phyloP scores from a whole-genome alignment of 35 echinoderm and acorn worm genomes.

The Stichopus chloronotus region DNA sequence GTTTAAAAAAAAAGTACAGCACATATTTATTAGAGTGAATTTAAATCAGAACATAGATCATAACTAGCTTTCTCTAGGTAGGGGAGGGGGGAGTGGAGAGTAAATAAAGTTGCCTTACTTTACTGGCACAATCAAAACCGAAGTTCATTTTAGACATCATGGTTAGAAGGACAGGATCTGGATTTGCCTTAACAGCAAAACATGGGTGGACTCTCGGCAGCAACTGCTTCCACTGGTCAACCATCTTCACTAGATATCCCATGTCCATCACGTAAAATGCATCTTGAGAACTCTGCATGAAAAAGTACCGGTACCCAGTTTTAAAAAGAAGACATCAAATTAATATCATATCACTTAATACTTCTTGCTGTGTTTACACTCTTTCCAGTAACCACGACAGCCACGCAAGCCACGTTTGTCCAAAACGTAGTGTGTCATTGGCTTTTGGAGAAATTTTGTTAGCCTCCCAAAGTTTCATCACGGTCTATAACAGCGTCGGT shows the following conservation, averaged over 20 bases:
- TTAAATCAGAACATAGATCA: neutral
- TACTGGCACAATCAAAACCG: slow-evolving; percentile 41
- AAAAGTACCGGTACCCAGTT: neutral
- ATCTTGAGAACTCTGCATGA: neutral
- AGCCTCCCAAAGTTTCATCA: too few species aligned
- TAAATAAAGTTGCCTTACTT: neutral
- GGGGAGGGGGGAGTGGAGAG: neutral
- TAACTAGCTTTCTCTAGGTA: neutral
- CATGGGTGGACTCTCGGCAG: slow-evolving; percentile 13
- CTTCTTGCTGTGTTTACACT: too few species aligned
- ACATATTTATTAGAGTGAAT: too few species aligned
- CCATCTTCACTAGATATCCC: slow-evolving; percentile 30
- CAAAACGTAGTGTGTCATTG: too few species aligned
- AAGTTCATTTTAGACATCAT: neutral
- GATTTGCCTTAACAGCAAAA: slow-evolving; percentile 44
- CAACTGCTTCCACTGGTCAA: neutral
- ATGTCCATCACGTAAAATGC: slow-evolving; percentile 41
- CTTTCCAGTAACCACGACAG: too few species aligned
- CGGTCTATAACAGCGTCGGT: too few species aligned
- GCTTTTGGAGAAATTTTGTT: too few species aligned
- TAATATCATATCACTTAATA: too few species aligned
- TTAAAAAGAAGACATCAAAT: neutral
- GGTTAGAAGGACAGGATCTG: slow-evolving; percentile 11
- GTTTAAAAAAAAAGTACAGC: too few species aligned
- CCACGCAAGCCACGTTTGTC: too few species aligned